Conservation (phyloP, 1,140 invertebrate species). For the Idris sp. region DNA sequence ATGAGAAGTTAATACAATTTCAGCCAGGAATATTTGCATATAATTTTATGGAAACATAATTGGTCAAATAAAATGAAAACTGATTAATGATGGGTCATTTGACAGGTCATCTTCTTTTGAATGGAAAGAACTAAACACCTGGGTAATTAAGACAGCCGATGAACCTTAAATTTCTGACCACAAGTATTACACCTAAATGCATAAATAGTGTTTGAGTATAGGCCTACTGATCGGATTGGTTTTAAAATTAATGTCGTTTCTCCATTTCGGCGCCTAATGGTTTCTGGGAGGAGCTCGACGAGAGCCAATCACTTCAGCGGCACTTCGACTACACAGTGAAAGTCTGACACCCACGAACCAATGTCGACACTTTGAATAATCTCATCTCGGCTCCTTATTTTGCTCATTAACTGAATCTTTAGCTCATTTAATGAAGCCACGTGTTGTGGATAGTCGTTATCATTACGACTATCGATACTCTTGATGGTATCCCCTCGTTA, state of each 20-base stretch:
- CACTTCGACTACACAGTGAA: constrained; percentile 68
- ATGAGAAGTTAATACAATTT: too few relatives aligned
- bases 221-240: constrained; percentile 72
- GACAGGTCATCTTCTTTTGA: too few relatives aligned
- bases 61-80: too few relatives aligned
- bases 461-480: constrained; percentile 57
- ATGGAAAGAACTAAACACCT: too few relatives aligned
- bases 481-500: constrained; percentile 25
- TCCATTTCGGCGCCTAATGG: constrained; percentile 76
- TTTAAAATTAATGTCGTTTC: constrained; percentile 77
- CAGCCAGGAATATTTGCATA: too few relatives aligned
- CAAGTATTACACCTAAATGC: constrained; percentile 49
- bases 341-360: constrained; percentile 75
- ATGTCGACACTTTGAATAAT: constrained; percentile 69
- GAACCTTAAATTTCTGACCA: constrained; percentile 63
- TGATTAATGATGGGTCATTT: too few relatives aligned
- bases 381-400: constrained; percentile 64
- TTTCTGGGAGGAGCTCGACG: constrained; percentile 75
- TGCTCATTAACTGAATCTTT: constrained; percentile 65
- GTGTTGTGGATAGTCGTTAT: constrained; percentile 58
- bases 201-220: constrained; percentile 70
- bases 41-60: too few relatives aligned
- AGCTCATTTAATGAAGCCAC: constrained; percentile 58
- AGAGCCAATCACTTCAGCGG: constrained; percentile 74
- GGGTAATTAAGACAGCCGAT: constrained; percentile 69